Conservation (phyloP, 2,113 vertebrate species). For the Nycticebus coucang region DNA sequence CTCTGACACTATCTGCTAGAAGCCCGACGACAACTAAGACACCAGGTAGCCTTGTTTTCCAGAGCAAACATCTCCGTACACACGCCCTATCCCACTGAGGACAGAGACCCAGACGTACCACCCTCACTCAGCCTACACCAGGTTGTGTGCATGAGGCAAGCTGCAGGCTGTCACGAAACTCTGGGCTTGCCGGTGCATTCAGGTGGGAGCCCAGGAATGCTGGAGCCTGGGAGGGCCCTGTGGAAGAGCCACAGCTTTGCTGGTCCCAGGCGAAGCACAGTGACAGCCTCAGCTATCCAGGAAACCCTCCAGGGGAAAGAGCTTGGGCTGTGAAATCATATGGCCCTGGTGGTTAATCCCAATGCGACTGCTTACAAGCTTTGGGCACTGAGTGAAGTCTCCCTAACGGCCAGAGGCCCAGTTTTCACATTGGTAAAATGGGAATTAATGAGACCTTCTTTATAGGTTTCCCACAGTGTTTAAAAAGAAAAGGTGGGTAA, state of each 20-base stretch:
- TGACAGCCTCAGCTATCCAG: not conserved
- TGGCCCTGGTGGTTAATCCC: not conserved
- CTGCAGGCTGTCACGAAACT: not conserved
- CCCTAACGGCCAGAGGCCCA: not conserved
- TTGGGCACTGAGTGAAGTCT: not conserved
- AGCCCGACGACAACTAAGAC: not conserved
- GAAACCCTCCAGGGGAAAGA: not conserved
- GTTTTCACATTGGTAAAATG: not conserved
- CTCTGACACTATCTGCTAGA: constrained; percentile 47
- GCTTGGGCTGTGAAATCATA: not conserved
- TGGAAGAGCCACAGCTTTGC: not conserved
- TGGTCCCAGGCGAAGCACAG: not conserved
- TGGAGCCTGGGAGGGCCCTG: not conserved
- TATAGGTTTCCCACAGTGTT: not conserved
- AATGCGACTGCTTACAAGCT: not conserved
- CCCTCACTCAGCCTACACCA: not conserved
- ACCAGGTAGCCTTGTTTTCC: not conserved
- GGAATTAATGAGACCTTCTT: not conserved
- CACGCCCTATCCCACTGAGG: not conserved
- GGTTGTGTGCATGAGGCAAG: not conserved
- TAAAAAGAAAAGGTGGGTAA: not conserved
- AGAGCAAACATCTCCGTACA: not conserved
- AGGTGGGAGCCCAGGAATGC: not conserved
- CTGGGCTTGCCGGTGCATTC: not conserved
- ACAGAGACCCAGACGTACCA: not conserved